These are phyloP conservation scores for Venustoraphidia nigricollis DNA, from an alignment of 2,888 invertebrate species.

Conservation along the genomic window DNA sequence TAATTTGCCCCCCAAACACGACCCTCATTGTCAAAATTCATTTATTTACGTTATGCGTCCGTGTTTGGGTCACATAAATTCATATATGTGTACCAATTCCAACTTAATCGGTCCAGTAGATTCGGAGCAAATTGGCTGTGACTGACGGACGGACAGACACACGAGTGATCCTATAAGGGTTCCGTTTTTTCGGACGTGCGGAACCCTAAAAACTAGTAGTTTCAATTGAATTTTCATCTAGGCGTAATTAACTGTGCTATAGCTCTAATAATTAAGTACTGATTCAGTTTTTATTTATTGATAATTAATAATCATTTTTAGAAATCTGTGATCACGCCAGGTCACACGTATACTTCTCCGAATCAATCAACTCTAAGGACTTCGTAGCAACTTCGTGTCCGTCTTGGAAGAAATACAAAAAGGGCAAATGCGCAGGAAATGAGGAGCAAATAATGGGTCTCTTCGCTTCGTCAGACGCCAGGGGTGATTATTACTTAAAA, in stretches of 20 bases:
- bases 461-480: not conserved
- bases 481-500: not conserved
- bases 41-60: too few relatives aligned
- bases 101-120: too few relatives aligned
- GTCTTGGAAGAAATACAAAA: slow-evolving; percentile 21
- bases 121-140: too few relatives aligned
- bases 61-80: too few relatives aligned
- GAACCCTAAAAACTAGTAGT: too few relatives aligned
- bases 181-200: too few relatives aligned
- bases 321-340: slow-evolving; percentile 32
- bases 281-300: not conserved
- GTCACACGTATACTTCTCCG: slow-evolving; percentile 29
- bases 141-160: too few relatives aligned
- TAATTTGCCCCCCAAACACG: too few relatives aligned
- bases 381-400: slow-evolving; percentile 24
- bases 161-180: too few relatives aligned
- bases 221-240: not conserved
- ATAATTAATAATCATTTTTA: slow-evolving; percentile 14
- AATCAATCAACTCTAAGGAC: slow-evolving; percentile 27
- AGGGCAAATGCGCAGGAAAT: slow-evolving; percentile 17
- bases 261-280: not conserved
- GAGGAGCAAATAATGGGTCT: not conserved
- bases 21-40: too few relatives aligned
- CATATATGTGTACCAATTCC: too few relatives aligned
- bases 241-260: too few relatives aligned